Evolutionary conservation across 1,140 invertebrate species (phyloP).

Genomic region (Drosophila tsacasi): DNA sequence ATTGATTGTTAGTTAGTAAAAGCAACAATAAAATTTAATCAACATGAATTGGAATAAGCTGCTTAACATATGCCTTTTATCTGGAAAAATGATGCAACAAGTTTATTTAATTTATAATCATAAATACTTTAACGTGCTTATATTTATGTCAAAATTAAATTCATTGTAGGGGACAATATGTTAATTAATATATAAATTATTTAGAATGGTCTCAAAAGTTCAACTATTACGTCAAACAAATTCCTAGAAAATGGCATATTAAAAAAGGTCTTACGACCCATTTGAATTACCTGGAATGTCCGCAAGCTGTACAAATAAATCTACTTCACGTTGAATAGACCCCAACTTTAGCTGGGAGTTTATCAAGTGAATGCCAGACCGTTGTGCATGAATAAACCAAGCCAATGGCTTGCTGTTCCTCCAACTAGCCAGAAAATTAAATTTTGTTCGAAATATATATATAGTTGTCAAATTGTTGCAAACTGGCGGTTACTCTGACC

Average conservation of each 20-base stretch:
- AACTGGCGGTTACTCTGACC: conserved; percentile 31
- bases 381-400: conserved; percentile 35
- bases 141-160: too few species aligned
- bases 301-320: conserved; percentile 43
- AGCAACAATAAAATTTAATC: neutral
- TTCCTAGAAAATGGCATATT: neutral
- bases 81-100: neutral
- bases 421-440: conserved; percentile 26
- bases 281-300: conserved; percentile 18
- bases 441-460: conserved; percentile 20
- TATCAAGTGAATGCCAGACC: conserved; percentile 18
- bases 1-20: neutral
- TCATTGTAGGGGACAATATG: too few species aligned
- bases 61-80: neutral
- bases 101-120: too few species aligned
- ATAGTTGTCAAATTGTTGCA: conserved; percentile 42
- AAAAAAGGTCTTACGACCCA: too few species aligned
- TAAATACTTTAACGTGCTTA: too few species aligned
- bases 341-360: conserved; percentile 16
- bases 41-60: neutral
- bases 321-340: conserved; percentile 25
- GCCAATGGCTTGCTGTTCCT: conserved; percentile 4
- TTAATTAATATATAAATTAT: too few species aligned
- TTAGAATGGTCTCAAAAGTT: too few species aligned
- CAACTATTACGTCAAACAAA: neutral